A percentile compares a stretch with the other conserved stretches of the same genome.
Conservation (phyloP, 1,140 invertebrate species). For the Eurosta solidaginis region DNA sequence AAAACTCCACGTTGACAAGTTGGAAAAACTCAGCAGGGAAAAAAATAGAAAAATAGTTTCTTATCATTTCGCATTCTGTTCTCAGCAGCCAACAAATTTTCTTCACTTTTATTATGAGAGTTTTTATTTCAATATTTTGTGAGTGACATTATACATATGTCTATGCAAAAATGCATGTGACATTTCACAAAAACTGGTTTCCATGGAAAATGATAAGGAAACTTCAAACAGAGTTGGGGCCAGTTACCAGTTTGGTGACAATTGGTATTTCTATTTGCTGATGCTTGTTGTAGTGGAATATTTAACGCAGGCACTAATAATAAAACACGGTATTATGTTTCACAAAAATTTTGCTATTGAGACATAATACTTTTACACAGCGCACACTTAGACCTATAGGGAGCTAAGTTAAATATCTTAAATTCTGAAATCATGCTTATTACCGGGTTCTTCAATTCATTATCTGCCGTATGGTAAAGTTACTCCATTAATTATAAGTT, state of each 20-base stretch:
- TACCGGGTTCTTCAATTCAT: too few relatives aligned
- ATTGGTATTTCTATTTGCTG: too few relatives aligned
- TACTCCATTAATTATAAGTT: too few relatives aligned
- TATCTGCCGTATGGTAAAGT: too few relatives aligned
- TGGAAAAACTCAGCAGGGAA: background rate
- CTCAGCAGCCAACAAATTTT: background rate
- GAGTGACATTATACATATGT: background rate
- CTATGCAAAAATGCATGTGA: background rate
- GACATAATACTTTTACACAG: too few relatives aligned
- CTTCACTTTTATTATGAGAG: background rate
- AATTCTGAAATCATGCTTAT: too few relatives aligned
- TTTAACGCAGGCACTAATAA: too few relatives aligned
- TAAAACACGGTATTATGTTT: too few relatives aligned
- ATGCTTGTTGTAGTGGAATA: too few relatives aligned
- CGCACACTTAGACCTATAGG: too few relatives aligned
- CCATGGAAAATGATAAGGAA: background rate
- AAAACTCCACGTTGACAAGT: background rate
- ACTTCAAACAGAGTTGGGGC: background rate
- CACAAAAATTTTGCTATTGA: too few relatives aligned
- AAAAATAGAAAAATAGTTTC: background rate
- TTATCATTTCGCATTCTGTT: background rate
- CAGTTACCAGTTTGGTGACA: background rate
- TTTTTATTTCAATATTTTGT: slow-evolving; percentile 13
- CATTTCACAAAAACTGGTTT: background rate
- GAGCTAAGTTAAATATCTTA: too few relatives aligned